A percentile compares a stretch with the other conserved stretches of the same genome.
Conservation (phyloP, 2,888 invertebrate species). For the Microctonus hyperodae region DNA sequence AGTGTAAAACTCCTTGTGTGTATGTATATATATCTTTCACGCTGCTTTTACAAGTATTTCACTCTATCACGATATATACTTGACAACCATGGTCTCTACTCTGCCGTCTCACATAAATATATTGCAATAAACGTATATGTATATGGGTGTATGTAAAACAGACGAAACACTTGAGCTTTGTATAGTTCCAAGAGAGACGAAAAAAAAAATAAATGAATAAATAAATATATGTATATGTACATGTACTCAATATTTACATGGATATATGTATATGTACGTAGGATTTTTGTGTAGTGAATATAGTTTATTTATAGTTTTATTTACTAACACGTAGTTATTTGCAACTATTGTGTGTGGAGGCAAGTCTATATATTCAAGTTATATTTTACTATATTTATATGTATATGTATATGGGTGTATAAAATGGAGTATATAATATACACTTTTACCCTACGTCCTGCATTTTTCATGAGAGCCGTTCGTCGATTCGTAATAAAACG, state of each 20-base stretch:
- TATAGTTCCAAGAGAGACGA: background rate
- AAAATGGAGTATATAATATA: background rate
- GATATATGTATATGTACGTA: background rate
- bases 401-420: background rate
- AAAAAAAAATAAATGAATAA: background rate
- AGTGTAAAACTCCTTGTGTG: slow-evolving; percentile 22
- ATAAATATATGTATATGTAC: background rate
- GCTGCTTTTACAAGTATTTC: too few relatives aligned
- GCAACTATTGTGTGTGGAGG: background rate
- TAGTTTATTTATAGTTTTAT: background rate
- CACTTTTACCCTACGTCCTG: slow-evolving; percentile 6
- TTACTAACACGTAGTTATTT: background rate
- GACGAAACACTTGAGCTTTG: slow-evolving; percentile 16
- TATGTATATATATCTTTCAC: slow-evolving; percentile 28
- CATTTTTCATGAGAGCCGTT: slow-evolving; percentile 24
- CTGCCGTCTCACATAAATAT: background rate
- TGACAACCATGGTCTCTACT: background rate
- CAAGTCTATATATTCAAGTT: background rate
- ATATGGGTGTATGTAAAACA: slow-evolving; percentile 32
- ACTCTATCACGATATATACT: too few relatives aligned
- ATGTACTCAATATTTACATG: too few relatives aligned
- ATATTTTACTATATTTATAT: too few relatives aligned
- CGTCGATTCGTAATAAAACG: slow-evolving; percentile 25
- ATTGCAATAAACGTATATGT: slow-evolving; percentile 20
- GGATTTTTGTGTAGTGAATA: background rate